Conservation (phyloP, 2,888 invertebrate genomes). For the Ariolimax columbianus region DNA sequence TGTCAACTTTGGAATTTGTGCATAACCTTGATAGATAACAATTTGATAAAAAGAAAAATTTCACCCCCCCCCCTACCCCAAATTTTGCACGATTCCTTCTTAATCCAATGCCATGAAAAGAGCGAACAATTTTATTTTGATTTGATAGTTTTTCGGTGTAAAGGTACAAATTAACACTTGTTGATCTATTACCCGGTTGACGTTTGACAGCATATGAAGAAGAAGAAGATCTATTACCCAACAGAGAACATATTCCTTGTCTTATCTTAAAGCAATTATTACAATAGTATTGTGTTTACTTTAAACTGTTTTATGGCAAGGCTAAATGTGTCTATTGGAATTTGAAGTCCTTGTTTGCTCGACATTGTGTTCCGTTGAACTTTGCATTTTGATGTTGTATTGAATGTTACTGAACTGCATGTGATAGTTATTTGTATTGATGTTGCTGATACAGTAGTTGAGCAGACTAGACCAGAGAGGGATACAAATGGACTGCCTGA, state of each 20-base stretch:
- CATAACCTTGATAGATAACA: background rate
- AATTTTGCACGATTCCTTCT: background rate
- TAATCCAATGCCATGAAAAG: too few relatives aligned
- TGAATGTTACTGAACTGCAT: slow-evolving; percentile 37
- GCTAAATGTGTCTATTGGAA: background rate
- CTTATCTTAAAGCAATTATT: background rate
- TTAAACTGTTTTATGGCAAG: background rate
- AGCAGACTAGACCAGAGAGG: slow-evolving; percentile 14
- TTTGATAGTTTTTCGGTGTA: too few relatives aligned
- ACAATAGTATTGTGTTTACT: background rate
- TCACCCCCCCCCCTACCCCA: background rate
- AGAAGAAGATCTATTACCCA: background rate
- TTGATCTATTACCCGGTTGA: too few relatives aligned
- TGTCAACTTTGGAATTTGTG: slow-evolving; percentile 2
- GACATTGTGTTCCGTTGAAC: background rate
- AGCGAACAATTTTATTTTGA: too few relatives aligned
- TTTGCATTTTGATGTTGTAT: slow-evolving; percentile 6
- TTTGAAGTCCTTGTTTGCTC: background rate
- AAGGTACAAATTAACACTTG: too few relatives aligned
- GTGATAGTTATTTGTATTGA: slow-evolving; percentile 35
- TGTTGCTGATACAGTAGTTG: slow-evolving; percentile 31
- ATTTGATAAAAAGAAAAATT: background rate
- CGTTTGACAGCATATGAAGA: too few relatives aligned
- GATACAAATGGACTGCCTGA: slow-evolving; percentile 34
- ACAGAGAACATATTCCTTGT: background rate